Evolutionary conservation across 2,797 vertebrate genomes (phyloP), one percentile per base, ranked within the genome.

Genomic region (Smutsia temminckii): DNA sequence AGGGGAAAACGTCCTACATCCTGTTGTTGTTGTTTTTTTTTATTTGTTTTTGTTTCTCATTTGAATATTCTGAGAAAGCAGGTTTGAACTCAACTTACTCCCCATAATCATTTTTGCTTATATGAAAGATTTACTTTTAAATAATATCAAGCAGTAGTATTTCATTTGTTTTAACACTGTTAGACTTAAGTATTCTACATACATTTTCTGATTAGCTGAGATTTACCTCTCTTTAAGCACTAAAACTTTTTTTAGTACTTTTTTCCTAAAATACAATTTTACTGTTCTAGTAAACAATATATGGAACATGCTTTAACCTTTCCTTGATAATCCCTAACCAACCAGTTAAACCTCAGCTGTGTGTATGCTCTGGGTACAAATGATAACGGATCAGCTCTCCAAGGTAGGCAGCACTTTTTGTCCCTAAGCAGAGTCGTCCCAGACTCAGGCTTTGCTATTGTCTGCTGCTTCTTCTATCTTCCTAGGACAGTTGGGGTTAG

Each of bases 281-380:
- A 63, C 42, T 23, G 16, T 42, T 59, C 2, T 20, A 40, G 49
- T 80, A 34, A 83, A 25, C 55, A 16, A 6, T 34, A 1, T 1
- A 3, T 27, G 63, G 68, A 42, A 17, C 5, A 6, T 40, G 64
- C 17, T 49, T 37, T 25, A 6, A 5, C 78, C 42, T 78, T 32
- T 18, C 40, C 55, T 66, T 79, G 18, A 32, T 37, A 18, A 14
- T n/a, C 49, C 34, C 8, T 8, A 34, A 1, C 49, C 29, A 0
- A n/a, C n/a, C 5, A 2, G 4, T 10, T 3, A 10, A 53, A 59
- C 21, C 88, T 71, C 66, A 9, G 55, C 49, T 42, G 0, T 6
- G 0, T 3, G 0, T 1, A 0, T 7, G 32, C n/a, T 10, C 0
- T 13, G 4, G 40, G 27, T 1, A 21, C 20, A 0, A 9, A 7